Base-by-base conservation (phyloP, 2,888 invertebrate genomes). In the Thecophora atra region DNA sequence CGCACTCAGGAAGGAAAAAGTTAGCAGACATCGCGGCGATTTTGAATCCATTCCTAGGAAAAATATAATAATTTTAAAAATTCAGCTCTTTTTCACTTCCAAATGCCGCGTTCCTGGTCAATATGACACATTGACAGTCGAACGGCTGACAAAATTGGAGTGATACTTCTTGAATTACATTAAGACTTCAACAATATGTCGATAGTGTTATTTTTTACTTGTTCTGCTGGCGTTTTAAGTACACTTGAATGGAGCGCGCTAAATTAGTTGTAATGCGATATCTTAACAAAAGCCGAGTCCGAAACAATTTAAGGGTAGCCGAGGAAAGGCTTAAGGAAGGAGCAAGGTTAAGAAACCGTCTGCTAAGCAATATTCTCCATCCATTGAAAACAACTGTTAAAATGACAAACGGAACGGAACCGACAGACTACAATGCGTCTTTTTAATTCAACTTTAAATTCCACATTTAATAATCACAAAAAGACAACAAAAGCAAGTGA, bases 191-290 rank as follows among this genome's bases (percentile, higher is more conserved):
- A 58, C 76, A 77, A 78, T 76, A 72, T 75, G 75, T 73, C 71
- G 71, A 60, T 60, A 62, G 28, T 73, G 51, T 58, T 63, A 15
- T 75, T 73, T 69, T 60, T 73, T 47, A 54, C 73, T 78, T 75
- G 70, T 71, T 51, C 76, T 79, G 52, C 17, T 63, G 28, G 24
- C 21, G 51, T 63, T 68, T 75, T 75, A 79, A 78, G 71, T 79
- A 79, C 83, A 81, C 81, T 80, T 84, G 82, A 83, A 78, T 79
- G 80, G 76, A 83, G 82, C 80, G 82, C 81, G 83, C 82, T 81
- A 82, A 83, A 82, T 82, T 82, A 73, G 80, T 77, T 80, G 83
- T 78, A 83, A 83, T 77, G 28, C 72, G 84, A 83, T 83, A 83
- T 80, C 78, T 79, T 78, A 66, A 52, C 69, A 74, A 78, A 77